Percentiles rank a stretch among this genome's conserved stretches.
Conservation (phyloP, 2,113 vertebrate species). For the Hemiscyllium ocellatum region DNA sequence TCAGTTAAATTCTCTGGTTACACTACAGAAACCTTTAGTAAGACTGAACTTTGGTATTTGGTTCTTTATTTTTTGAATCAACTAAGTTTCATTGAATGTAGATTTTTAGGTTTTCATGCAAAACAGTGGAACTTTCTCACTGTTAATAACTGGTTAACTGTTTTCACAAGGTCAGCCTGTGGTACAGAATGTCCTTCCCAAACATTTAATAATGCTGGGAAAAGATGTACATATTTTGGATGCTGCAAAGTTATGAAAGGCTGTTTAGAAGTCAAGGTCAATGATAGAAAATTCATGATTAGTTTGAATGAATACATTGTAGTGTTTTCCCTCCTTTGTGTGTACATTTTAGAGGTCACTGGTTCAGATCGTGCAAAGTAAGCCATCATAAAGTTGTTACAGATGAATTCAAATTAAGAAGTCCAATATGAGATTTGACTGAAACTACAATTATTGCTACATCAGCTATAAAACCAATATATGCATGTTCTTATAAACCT, state of each 20-base stretch:
- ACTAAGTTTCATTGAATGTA: neutral
- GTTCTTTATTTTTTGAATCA: neutral
- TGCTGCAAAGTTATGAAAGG: neutral
- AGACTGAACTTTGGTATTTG: neutral
- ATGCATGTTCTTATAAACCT: neutral
- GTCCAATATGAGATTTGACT: neutral
- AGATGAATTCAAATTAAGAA: neutral
- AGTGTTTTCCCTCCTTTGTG: neutral
- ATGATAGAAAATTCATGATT: slow-evolving; percentile 17
- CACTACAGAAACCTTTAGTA: neutral
- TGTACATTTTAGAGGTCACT: slow-evolving; percentile 20
- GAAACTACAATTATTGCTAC: neutral
- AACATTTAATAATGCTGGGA: neutral
- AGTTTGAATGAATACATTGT: slow-evolving; percentile 27
- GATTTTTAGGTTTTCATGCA: neutral
- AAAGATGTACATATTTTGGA: slow-evolving; percentile 25
- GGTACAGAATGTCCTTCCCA: slow-evolving; percentile 15
- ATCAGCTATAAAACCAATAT: neutral
- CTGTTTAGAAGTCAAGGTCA: slow-evolving; percentile 16
- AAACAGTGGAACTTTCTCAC: neutral
- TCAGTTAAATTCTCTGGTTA: neutral
- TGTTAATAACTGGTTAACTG: neutral
- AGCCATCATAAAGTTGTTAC: neutral
- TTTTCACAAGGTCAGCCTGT: neutral
- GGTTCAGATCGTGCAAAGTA: neutral